Percentiles rank a stretch among this genome's conserved stretches.
phyloP scores from a whole-genome alignment of 2,113 vertebrate species.

The chimpanzee (Pan troglodytes) region DNA sequence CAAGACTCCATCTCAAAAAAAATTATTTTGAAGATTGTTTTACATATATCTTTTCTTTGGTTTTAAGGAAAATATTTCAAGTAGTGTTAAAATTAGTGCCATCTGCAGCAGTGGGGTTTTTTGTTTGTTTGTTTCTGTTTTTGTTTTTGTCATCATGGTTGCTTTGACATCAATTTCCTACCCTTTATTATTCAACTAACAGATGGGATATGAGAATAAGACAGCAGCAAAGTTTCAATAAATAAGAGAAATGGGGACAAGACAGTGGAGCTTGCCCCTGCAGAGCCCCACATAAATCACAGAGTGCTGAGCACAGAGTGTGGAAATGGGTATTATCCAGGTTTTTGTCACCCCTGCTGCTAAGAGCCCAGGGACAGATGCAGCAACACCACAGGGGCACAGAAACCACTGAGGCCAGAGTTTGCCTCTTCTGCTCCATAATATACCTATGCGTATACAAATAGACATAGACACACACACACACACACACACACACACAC shows the following conservation, averaged over 20 bases:
- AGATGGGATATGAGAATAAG: not conserved
- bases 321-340: not conserved
- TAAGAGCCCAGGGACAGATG: not conserved
- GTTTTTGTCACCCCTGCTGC: not conserved
- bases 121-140: not conserved
- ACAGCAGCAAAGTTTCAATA: not conserved
- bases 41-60: not conserved
- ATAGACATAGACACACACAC: not conserved
- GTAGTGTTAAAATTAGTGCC: not conserved
- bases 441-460: not conserved
- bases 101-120: not conserved
- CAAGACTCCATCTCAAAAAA: too few species aligned
- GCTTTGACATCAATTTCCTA: not conserved
- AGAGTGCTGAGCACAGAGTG: not conserved
- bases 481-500: not conserved
- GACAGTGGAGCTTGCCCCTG: not conserved
- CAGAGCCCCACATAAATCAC: not conserved
- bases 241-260: not conserved
- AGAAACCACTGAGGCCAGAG: not conserved
- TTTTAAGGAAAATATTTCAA: not conserved
- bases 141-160: not conserved
- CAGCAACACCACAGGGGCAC: not conserved
- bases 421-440: not conserved
- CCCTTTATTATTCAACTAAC: not conserved
- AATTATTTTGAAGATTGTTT: not conserved